A percentile compares a stretch with the other conserved stretches of the same genome.
phyloP scores from a whole-genome alignment of 2,888 invertebrate genomes.

The Protula sp. region DNA sequence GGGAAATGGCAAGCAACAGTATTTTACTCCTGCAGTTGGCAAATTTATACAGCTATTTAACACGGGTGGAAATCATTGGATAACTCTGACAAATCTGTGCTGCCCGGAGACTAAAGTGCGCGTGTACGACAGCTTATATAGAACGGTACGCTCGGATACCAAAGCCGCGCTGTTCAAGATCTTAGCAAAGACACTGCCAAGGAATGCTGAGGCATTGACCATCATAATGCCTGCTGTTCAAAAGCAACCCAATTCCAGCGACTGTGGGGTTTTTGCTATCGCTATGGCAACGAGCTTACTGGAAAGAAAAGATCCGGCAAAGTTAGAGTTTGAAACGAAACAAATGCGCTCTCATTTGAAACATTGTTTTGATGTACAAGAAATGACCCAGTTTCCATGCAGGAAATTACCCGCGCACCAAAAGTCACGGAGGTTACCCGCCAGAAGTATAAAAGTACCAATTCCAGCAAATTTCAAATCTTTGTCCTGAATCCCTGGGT shows the following conservation, averaged over 20 bases:
- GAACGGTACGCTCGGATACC: not conserved
- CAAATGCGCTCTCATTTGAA: not conserved
- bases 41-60: not conserved
- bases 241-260: not conserved
- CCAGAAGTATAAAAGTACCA: too few species aligned
- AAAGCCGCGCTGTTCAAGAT: not conserved
- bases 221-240: not conserved
- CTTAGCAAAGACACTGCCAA: not conserved
- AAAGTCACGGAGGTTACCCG: too few species aligned
- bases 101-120: not conserved
- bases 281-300: not conserved
- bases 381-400: not conserved
- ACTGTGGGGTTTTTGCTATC: not conserved
- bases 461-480: too few species aligned
- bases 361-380: not conserved
- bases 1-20: not conserved
- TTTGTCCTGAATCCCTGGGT: too few species aligned
- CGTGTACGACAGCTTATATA: not conserved
- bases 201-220: not conserved
- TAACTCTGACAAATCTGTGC: not conserved
- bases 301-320: not conserved
- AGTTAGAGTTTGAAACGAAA: not conserved
- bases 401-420: too few species aligned
- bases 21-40: not conserved
- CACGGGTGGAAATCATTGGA: not conserved